Evolutionary conservation across 2,888 invertebrate species (phyloP), one percentile per base, ranked within the genome.

Genomic region (Uropetala carovei): DNA sequence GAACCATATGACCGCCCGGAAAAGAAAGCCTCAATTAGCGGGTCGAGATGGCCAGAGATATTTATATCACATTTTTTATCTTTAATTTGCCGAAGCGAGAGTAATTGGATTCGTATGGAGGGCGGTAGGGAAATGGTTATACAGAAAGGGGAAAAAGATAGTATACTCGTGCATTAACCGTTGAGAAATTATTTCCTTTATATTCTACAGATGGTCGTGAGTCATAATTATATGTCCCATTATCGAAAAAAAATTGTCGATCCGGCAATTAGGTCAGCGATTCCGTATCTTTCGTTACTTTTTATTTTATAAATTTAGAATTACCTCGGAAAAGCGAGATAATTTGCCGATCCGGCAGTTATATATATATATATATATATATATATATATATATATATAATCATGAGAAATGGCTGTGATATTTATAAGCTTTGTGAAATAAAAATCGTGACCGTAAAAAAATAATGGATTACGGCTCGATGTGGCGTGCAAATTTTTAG

Each of bases 1-100:
- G 83, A 83, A 83, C 83, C 83, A 43, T 83, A 83, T 83, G 83
- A 56, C 83, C 56, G 56, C n/a, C 83, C 83, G 43, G 83, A 83
- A 83, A n/a, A 56, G 57, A 56, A n/a, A 43, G 83, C 10, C 56
- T 9, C 56, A 83, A 57, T 83, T 83, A 83, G 83, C 18, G 56
- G 56, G 83, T 57, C 56, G n/a, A 43, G 83, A 43, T 57, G 56
- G n/a, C n/a, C 18, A n/a, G 64, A 64, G 64, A 56, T n/a, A 83
- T 56, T 57, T n/a, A 11, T 57, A 43, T 57, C 83, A n/a, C 64
- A 0, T n/a, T 57, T 83, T n/a, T 83, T 43, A 83, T 83, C 83
- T 83, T 56, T 83, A 83, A 57, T 83, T 56, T 43, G 83, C 56
- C 83, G 56, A 57, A 9, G 10, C 56, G 57, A 57, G 27, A 30